Evolutionary conservation across 2,888 invertebrate genomes (phyloP), one percentile per base, ranked within the genome.

Genomic region (Panzeria rudis): DNA sequence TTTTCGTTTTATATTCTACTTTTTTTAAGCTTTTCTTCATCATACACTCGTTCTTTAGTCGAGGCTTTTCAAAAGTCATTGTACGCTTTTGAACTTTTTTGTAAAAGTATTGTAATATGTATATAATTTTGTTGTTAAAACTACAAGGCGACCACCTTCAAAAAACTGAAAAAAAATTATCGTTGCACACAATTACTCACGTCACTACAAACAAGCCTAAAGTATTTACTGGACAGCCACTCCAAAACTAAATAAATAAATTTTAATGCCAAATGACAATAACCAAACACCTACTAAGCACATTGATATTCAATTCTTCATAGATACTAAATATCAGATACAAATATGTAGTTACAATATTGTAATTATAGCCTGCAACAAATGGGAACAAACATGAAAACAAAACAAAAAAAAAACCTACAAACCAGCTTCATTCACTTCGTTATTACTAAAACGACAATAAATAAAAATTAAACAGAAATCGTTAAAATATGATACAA

Each of bases 61-160:
- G 52, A 47, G 56, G 29, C 20, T 69, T 50, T 41, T n/a, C 13
- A 68, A 72, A 82, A 82, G 86, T 86, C 83, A 83, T 82, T 84
- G 86, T 81, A 86, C 86, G 86, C 81, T 79, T 84, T 86, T 86
- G 86, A 86, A 86, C 86, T 84, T 82, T 84, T 83, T 83, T 82
- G 41, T 77, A 66, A 32, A 23, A 66, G 52, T 59, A 29, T 66
- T 80, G 66, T 66, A 73, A 66, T 52, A 64, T 54, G 17, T 20
- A 20, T 52, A 15, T 29, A 47, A 5, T 56, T 73, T 47, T 73
- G 59, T 77, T 79, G 69, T 81, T 82, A 77, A 72, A 47, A 20
- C 79, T 80, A 52, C 80, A 82, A 82, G 84, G 84, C 76, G 76
- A 66, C 56, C 71, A 84, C 84, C 84, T 84, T 81, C 44, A 75